phyloP scores from a whole-genome alignment of 2,888 invertebrate genomes.

The Timandra comae region DNA sequence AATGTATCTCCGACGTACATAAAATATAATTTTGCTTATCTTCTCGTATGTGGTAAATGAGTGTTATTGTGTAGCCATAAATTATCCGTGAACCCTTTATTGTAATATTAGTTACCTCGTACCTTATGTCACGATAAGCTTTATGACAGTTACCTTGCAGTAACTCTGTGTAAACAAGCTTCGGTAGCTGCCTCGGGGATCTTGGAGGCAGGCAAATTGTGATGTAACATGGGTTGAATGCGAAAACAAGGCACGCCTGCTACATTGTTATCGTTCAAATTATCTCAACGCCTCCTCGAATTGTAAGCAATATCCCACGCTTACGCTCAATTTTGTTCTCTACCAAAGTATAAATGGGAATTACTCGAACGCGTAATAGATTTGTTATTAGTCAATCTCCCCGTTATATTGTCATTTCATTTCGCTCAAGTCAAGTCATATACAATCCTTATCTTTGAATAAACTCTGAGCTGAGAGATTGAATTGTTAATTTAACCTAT shows the following conservation, averaged over 20 bases:
- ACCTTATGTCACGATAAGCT: conserved; percentile 15
- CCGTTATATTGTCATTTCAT: too few species aligned
- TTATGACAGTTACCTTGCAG: conserved; percentile 24
- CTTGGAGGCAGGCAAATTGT: conserved; percentile 31
- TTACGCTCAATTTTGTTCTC: conserved; percentile 17
- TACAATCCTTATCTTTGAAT: too few species aligned
- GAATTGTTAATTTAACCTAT: too few species aligned
- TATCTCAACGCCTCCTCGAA: conserved; percentile 29
- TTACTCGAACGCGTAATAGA: conserved; percentile 3
- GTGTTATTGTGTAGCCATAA: too few species aligned
- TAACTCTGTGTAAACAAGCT: conserved; percentile 44
- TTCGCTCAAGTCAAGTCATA: too few species aligned
- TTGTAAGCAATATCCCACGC: conserved; percentile 22
- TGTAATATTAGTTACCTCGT: too few species aligned
- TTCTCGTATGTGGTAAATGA: too few species aligned
- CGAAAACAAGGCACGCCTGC: conserved; percentile 35
- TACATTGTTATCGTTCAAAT: conserved; percentile 40
- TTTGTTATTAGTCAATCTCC: too few species aligned
- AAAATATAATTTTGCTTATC: too few species aligned
- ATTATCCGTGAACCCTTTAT: too few species aligned
- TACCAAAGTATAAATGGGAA: conserved; percentile 11
- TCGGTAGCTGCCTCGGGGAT: conserved; percentile 30
- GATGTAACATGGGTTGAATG: conserved; percentile 39
- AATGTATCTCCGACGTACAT: conserved; percentile 2
- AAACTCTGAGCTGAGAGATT: too few species aligned